phyloP scores from a whole-genome alignment of 2,888 invertebrate species.

The Steinernema hermaphroditum region DNA sequence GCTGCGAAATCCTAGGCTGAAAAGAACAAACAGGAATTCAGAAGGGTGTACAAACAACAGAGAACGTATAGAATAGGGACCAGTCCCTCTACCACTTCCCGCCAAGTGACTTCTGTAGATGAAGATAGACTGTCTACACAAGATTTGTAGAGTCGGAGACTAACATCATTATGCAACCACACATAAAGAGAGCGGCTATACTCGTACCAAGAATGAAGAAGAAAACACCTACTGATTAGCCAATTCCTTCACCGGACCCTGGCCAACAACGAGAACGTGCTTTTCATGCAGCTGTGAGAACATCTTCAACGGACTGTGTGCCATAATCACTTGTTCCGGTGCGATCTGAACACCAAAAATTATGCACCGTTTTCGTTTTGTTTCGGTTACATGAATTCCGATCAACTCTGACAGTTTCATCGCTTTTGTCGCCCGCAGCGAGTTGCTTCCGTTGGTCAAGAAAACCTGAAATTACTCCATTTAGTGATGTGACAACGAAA shows the following conservation, averaged over 20 bases:
- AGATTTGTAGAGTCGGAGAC: background rate
- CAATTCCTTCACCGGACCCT: conserved; percentile 72
- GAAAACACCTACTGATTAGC: conserved; percentile 65
- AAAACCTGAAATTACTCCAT: conserved; percentile 69
- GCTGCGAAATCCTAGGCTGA: conserved; percentile 72
- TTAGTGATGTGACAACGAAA: too few species aligned
- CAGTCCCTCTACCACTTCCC: too few species aligned
- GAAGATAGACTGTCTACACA: too few species aligned
- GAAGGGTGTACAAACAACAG: too few species aligned
- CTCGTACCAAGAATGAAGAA: conserved; percentile 71
- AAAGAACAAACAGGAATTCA: too few species aligned
- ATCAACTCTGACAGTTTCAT: conserved; percentile 73
- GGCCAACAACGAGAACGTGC: conserved; percentile 73
- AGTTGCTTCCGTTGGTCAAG: conserved; percentile 75
- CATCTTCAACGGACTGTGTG: conserved; percentile 74
- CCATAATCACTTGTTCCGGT: conserved; percentile 74
- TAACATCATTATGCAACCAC: too few species aligned
- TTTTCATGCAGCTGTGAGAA: conserved; percentile 73
- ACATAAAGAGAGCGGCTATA: conserved; percentile 72
- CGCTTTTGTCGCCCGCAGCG: conserved; percentile 72
- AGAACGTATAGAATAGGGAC: too few species aligned
- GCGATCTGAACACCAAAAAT: conserved; percentile 65
- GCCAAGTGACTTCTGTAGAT: too few species aligned
- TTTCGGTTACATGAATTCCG: conserved; percentile 71
- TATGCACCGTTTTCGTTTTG: conserved; percentile 67